phyloP scores from a whole-genome alignment of 1,140 invertebrate species.

The Drosophila eugracilis region DNA sequence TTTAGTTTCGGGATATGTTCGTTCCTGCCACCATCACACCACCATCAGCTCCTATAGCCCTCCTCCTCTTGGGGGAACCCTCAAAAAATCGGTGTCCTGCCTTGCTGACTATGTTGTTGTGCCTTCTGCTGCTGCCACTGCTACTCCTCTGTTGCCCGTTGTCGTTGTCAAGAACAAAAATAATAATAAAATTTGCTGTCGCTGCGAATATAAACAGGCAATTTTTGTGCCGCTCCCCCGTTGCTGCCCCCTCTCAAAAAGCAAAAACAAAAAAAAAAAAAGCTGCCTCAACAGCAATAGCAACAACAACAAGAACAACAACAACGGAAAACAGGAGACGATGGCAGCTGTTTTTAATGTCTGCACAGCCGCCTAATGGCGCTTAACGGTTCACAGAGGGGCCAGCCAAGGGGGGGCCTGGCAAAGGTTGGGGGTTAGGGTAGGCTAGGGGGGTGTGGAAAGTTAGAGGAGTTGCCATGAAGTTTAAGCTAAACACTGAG shows the following conservation, averaged over 20 bases:
- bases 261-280: slow-evolving; percentile 27
- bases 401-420: slow-evolving; percentile 26
- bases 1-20: slow-evolving; percentile 18
- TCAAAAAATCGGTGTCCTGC: slow-evolving; percentile 27
- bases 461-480: slow-evolving; percentile 13
- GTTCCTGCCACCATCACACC: not conserved
- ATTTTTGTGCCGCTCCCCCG: slow-evolving; percentile 60
- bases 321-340: slow-evolving; percentile 16
- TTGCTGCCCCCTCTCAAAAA: not conserved
- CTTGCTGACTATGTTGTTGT: slow-evolving; percentile 20
- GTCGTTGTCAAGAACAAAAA: slow-evolving; percentile 79
- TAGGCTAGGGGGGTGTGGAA: too few relatives aligned
- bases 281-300: slow-evolving; percentile 63
- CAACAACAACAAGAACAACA: slow-evolving; percentile 17
- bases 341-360: slow-evolving; percentile 80
- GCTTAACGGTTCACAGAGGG: slow-evolving; percentile 66
- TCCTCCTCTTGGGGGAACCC: not conserved
- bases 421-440: not conserved
- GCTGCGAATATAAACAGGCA: slow-evolving; percentile 82
- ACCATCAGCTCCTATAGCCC: too few relatives aligned
- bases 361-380: slow-evolving; percentile 75
- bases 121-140: too few relatives aligned
- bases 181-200: slow-evolving; percentile 82
- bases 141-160: slow-evolving; percentile 32
- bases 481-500: slow-evolving; percentile 25